Percentiles rank a stretch among this genome's conserved stretches.
These are phyloP conservation scores for Diuraphis noxia DNA, from an alignment of 1,140 invertebrate genomes.

Conservation along the genomic window DNA sequence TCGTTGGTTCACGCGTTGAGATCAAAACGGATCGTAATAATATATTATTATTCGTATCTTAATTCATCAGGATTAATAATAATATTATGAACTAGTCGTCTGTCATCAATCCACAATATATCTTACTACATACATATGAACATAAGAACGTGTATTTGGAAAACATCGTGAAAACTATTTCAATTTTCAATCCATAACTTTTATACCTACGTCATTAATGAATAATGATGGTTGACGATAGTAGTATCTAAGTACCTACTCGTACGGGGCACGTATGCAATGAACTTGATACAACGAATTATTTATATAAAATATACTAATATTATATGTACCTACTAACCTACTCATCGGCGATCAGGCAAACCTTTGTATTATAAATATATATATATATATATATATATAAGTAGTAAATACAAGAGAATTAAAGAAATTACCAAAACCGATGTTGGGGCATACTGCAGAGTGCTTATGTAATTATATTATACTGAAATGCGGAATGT, in stretches of 20 bases:
- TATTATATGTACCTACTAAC: too few species aligned
- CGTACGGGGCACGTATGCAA: neutral
- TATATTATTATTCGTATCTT: too few species aligned
- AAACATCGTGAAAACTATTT: neutral
- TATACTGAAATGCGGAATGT: neutral
- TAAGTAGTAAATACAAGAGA: neutral
- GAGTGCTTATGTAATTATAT: neutral
- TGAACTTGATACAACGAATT: too few species aligned
- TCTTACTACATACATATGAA: neutral
- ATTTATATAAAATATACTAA: too few species aligned
- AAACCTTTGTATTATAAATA: too few species aligned
- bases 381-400: too few species aligned
- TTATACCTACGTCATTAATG: too few species aligned
- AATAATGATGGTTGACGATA: neutral
- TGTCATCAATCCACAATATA: neutral
- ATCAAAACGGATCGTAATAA: too few species aligned
- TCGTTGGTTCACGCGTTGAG: too few species aligned
- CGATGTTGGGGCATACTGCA: neutral
- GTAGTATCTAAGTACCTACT: neutral
- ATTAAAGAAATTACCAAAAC: neutral
- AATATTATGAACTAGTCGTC: too few species aligned
- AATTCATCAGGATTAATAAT: neutral
- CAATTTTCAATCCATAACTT: neutral
- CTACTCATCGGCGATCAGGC: too few species aligned
- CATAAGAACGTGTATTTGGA: neutral